Conservation (phyloP, 2,797 vertebrate species). For the Hirundo rustica region DNA sequence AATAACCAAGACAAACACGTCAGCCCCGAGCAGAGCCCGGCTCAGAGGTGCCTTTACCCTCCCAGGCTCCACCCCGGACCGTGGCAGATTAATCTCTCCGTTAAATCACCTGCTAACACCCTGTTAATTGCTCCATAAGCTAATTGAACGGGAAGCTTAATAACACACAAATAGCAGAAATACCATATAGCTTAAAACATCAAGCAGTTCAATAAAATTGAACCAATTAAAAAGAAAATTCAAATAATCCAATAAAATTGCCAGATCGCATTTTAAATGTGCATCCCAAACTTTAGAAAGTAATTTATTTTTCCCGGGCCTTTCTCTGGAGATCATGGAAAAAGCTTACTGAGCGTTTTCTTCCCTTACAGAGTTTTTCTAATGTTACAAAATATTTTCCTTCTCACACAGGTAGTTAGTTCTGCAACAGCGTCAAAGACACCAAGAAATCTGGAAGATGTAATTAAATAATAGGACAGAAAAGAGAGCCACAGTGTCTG, state of each 20-base stretch:
- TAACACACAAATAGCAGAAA: slow-evolving; percentile 11
- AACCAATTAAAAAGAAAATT: background rate
- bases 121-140: background rate
- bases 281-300: background rate
- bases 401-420: background rate
- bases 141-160: slow-evolving; percentile 6
- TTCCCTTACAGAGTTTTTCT: background rate
- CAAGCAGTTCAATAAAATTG: background rate
- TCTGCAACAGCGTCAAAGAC: background rate
- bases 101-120: background rate
- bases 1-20: background rate
- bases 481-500: background rate
- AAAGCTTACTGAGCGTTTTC: background rate
- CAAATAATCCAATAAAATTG: background rate
- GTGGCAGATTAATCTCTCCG: background rate
- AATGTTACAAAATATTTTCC: background rate
- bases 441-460: background rate
- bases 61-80: background rate
- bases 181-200: background rate
- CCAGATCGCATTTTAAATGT: background rate
- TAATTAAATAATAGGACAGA: background rate
- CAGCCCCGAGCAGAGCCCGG: background rate
- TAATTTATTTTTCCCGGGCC: background rate
- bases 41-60: background rate
- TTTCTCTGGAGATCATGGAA: background rate